Conservation (phyloP, 2,113 vertebrate genomes). For the Nerophis lumbriciformis region DNA sequence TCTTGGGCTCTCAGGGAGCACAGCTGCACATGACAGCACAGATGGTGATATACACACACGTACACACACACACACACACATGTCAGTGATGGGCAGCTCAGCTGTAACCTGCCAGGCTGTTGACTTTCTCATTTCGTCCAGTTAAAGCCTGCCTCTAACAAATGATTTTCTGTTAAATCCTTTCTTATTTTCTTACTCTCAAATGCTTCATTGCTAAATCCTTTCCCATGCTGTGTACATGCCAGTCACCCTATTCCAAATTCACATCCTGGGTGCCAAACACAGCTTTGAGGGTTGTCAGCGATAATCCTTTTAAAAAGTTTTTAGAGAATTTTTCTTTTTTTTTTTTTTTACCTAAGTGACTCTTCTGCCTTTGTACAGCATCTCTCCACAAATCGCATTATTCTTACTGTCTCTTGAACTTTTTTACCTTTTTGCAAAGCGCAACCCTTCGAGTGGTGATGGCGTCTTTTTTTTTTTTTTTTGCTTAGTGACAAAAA, state of each 20-base stretch:
- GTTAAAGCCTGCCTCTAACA: constrained; percentile 39
- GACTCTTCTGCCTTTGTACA: not conserved
- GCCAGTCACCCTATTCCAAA: constrained; percentile 7
- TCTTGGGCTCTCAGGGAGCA: constrained; percentile 48
- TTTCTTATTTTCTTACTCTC: constrained; percentile 22
- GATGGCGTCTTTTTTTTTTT: not conserved
- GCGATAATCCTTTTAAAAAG: not conserved
- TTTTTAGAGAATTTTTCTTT: not conserved
- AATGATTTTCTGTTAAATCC: constrained; percentile 26
- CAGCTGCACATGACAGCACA: constrained; percentile 58
- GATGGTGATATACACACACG: constrained; percentile 46
- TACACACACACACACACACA: constrained; percentile 20
- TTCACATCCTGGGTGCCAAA: constrained; percentile 10
- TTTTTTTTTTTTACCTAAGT: not conserved
- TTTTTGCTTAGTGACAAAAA: not conserved
- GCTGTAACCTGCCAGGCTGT: constrained; percentile 59
- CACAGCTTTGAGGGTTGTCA: constrained; percentile 15
- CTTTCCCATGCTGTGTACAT: not conserved
- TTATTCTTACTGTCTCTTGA: not conserved
- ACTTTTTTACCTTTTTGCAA: not conserved
- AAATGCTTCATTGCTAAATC: constrained; percentile 2
- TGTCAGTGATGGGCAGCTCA: constrained; percentile 48
- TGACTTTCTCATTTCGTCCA: constrained; percentile 37
- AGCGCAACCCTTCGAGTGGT: not conserved
- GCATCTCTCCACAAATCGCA: not conserved